Conservation (phyloP, 2,113 vertebrate species). For the Cercocebus atys region DNA sequence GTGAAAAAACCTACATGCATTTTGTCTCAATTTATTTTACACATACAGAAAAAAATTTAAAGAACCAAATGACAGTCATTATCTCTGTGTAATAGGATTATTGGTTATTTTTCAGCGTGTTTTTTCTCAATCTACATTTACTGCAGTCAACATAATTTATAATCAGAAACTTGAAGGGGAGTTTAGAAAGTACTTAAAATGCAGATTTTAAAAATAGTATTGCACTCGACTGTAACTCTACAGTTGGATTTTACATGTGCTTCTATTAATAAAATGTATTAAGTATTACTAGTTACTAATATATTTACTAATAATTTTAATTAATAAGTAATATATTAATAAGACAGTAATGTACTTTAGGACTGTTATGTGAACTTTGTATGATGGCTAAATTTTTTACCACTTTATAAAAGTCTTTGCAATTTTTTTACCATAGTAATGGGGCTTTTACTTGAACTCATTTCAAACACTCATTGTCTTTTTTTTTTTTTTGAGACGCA, state of each 20-base stretch:
- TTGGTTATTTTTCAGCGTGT: background rate
- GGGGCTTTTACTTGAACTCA: background rate
- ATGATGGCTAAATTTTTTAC: background rate
- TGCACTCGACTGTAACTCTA: background rate
- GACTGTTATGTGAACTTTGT: background rate
- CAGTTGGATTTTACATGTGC: background rate
- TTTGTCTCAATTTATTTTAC: background rate
- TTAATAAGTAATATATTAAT: too few relatives aligned
- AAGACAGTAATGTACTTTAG: background rate
- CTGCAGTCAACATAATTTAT: background rate
- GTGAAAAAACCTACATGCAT: background rate
- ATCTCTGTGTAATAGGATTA: background rate
- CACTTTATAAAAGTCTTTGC: slow-evolving; percentile 8
- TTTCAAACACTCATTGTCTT: background rate
- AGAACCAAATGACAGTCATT: background rate
- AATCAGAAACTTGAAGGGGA: background rate
- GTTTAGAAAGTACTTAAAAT: background rate
- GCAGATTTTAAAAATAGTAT: background rate
- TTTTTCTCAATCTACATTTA: background rate
- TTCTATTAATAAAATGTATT: background rate
- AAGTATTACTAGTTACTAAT: too few relatives aligned
- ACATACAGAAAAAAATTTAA: background rate
- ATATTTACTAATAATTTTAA: too few relatives aligned
- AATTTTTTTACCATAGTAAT: background rate
- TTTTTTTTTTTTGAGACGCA: background rate